Base-by-base conservation (phyloP, 2,888 invertebrate genomes). In the Chorisops tibialis region DNA sequence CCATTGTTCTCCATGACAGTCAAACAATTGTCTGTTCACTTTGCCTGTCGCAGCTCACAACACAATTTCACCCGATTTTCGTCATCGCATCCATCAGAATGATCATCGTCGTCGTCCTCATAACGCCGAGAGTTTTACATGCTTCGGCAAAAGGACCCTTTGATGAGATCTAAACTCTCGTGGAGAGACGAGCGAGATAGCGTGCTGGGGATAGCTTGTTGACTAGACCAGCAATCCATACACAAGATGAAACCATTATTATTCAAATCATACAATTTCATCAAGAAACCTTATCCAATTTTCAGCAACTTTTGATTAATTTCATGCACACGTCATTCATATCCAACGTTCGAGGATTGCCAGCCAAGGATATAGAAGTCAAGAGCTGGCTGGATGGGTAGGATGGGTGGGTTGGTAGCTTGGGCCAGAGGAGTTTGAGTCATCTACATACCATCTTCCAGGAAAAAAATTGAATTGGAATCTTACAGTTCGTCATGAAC, bases 191-290 rank as follows among this genome's bases (percentile, higher is more conserved):
- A 30, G 30, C 43, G 56, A 43, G 43, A 3, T 18, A 19, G 9
- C 43, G 56, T 56, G 43, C 2, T 18, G 30, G 9, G n/a, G 21
- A 9, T 14, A 16, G 18, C 35, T 50, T 30, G 35, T 30, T 30
- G 30, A 30, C 30, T 30, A 48, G 18, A 48, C 35, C 21, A 18
- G 22, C 39, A 39, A 43, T 12, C 30, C 45, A 45, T 12, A n/a
- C 21, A 18, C 12, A 30, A 39, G 43, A 56, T 56, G 35, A 73
- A 73, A 74, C 73, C 70, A 73, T 75, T 75, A 73, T 73, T 74
- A 75, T 75, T 75, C 74, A 74, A 75, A 75, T 74, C 73, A 72
- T 72, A 75, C 72, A 74, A 75, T 71, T 74, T 70, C 70, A 73
- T 73, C 63, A 65, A 63, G 65, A 63, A 65, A 61, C 61, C 65